Percentiles rank a stretch among this genome's conserved stretches.
Evolutionary conservation across 1,140 invertebrate species (phyloP).

Genomic region (Uloborus diversus): DNA sequence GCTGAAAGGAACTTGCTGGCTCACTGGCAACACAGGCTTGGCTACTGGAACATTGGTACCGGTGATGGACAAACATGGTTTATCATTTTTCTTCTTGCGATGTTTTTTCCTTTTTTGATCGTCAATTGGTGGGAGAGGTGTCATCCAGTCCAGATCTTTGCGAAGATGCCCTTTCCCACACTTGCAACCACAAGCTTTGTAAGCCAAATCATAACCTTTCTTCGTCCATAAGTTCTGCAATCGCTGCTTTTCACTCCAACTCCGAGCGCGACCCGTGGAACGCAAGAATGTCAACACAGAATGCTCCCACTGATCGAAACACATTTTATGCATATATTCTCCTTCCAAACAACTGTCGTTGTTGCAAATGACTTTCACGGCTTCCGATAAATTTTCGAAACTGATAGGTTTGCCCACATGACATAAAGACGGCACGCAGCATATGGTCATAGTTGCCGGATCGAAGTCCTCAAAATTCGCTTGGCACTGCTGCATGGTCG

Average conservation of each 20-base stretch:
- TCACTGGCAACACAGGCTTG: slow-evolving; percentile 66
- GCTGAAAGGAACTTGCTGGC: slow-evolving; percentile 29
- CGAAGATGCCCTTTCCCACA: slow-evolving; percentile 89
- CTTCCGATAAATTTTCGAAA: slow-evolving; percentile 75
- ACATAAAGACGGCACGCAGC: slow-evolving; percentile 83
- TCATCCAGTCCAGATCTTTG: slow-evolving; percentile 92
- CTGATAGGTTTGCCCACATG: slow-evolving; percentile 72
- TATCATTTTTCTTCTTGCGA: slow-evolving; percentile 70
- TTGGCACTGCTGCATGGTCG: slow-evolving; percentile 61
- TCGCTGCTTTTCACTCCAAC: slow-evolving; percentile 92
- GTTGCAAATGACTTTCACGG: slow-evolving; percentile 91
- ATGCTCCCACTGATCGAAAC: slow-evolving; percentile 93
- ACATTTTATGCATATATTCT: slow-evolving; percentile 93
- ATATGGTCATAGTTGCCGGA: slow-evolving; percentile 70
- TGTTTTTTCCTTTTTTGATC: slow-evolving; percentile 64
- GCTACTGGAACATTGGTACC: not conserved
- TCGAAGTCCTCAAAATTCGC: slow-evolving; percentile 63
- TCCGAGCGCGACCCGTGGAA: slow-evolving; percentile 86
- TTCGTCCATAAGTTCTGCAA: slow-evolving; percentile 97
- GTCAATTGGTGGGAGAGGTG: slow-evolving; percentile 62
- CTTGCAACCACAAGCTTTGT: slow-evolving; percentile 80
- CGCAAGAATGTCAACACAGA: slow-evolving; percentile 86
- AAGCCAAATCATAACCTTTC: slow-evolving; percentile 94
- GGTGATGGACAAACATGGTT: slow-evolving; percentile 69
- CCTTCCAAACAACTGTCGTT: slow-evolving; percentile 89